Evolutionary conservation across 2,113 vertebrate species (phyloP).

Genomic region (Origma solitaria): DNA sequence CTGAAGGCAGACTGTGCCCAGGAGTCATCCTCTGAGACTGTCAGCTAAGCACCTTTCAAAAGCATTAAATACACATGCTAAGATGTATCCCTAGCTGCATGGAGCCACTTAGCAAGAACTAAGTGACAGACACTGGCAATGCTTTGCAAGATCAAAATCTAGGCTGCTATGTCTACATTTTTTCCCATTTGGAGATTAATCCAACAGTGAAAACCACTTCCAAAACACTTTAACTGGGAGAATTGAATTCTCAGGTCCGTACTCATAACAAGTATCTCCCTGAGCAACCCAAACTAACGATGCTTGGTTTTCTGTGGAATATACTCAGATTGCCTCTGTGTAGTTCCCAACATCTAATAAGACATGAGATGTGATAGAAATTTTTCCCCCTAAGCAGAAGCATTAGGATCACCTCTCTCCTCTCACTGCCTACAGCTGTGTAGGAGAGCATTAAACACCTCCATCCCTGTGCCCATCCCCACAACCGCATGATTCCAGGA

Average conservation of each 20-base stretch:
- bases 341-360: not conserved
- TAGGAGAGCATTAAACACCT: not conserved
- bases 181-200: not conserved
- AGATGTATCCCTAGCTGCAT: not conserved
- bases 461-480: not conserved
- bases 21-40: not conserved
- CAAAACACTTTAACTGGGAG: not conserved
- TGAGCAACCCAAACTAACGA: not conserved
- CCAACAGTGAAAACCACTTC: not conserved
- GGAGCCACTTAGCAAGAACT: not conserved
- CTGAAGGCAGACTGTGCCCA: not conserved
- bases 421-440: not conserved
- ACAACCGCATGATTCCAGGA: not conserved
- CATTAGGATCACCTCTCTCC: not conserved
- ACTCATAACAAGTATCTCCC: not conserved
- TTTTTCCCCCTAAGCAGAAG: not conserved
- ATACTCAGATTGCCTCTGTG: not conserved
- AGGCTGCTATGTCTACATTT: not conserved
- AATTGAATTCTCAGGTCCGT: not conserved
- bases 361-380: not conserved
- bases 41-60: constrained; percentile 14
- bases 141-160: not conserved
- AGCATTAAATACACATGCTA: not conserved
- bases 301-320: not conserved
- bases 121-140: not conserved